Base-by-base conservation (phyloP, 2,888 invertebrate genomes). In the Nemotelus pantherinus region DNA sequence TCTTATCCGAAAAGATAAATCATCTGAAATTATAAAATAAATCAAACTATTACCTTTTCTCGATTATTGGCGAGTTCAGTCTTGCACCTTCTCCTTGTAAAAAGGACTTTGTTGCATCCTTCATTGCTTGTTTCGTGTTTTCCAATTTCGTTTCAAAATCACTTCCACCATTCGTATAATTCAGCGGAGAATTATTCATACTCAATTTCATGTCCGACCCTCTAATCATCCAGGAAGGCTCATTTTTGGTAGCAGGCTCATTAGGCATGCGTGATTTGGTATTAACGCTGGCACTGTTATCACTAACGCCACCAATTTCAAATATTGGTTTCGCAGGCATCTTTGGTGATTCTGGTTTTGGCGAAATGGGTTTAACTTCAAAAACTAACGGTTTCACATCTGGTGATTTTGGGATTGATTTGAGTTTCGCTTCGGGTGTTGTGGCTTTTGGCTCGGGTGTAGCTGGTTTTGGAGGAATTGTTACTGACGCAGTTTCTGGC, bases 91-190 rank as follows among this genome's bases (percentile, higher is more conserved):
- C 87, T 76, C 83, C 83, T 71, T 82, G 83, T 55, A 87, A 83
- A 75, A 87, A 87, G 47, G 85, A 85, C 60, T 81, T 82, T 70
- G 85, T 87, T 77, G 86, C 86, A 81, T 84, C 84, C 82, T 86
- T 86, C 3, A 85, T 68, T 80, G 83, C 79, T 60, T 79, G 77
- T 70, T 76, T 78, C 9, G 57, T 55, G 72, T 57, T 78, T n/a
- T 81, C 80, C 53, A 80, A 80, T 74, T 80, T 80, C 71, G 80
- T 80, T 63, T 80, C 81, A 48, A 80, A 79, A 25, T 85, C 84
- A 6, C 83, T 82, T 39, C 85, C 84, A 6, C 83, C 82, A 63
- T 83, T 82, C 80, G 85, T 85, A 75, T 81, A 80, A 2, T 82
- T 81, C 72, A 81, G 82, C 1, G 82, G 81, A 4, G 80, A 81